phyloP scores from a whole-genome alignment of 2,888 invertebrate genomes.

The Andrena hattorfiana region DNA sequence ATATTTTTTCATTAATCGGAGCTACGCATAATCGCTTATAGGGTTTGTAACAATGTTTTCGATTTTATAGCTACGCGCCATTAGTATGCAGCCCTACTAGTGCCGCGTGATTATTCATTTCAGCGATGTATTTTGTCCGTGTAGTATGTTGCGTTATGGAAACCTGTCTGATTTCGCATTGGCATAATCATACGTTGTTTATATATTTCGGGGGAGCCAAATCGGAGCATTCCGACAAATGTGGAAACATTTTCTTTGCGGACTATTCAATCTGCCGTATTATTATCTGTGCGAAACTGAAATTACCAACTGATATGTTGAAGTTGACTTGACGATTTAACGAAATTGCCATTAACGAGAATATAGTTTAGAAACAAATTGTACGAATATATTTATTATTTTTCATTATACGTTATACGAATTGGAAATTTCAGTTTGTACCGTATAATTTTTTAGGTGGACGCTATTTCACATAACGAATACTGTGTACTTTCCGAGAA shows the following conservation, averaged over 20 bases:
- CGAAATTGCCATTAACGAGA: neutral
- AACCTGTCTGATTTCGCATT: conserved; percentile 20
- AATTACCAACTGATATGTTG: neutral
- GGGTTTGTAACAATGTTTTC: conserved; percentile 56
- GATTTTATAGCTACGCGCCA: conserved; percentile 45
- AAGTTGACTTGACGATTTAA: neutral
- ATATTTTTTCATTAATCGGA: conserved; percentile 41
- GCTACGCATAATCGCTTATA: conserved; percentile 59
- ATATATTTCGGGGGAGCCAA: neutral
- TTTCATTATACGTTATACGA: neutral
- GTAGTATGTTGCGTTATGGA: conserved; percentile 37
- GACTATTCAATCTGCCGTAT: neutral
- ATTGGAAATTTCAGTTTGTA: conserved; percentile 10
- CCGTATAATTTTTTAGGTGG: conserved; percentile 35
- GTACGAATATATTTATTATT: neutral
- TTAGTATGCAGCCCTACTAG: conserved; percentile 43
- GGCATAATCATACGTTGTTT: conserved; percentile 2
- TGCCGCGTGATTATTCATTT: conserved; percentile 35
- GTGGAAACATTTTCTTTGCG: neutral
- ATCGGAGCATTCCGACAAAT: conserved; percentile 7
- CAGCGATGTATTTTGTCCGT: conserved; percentile 34
- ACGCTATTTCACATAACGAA: conserved; percentile 29
- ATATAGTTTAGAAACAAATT: conserved; percentile 1
- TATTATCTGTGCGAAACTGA: conserved; percentile 8
- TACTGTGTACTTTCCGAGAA: neutral